Base-by-base conservation (phyloP, 2,113 vertebrate genomes). In the Mola mola region DNA sequence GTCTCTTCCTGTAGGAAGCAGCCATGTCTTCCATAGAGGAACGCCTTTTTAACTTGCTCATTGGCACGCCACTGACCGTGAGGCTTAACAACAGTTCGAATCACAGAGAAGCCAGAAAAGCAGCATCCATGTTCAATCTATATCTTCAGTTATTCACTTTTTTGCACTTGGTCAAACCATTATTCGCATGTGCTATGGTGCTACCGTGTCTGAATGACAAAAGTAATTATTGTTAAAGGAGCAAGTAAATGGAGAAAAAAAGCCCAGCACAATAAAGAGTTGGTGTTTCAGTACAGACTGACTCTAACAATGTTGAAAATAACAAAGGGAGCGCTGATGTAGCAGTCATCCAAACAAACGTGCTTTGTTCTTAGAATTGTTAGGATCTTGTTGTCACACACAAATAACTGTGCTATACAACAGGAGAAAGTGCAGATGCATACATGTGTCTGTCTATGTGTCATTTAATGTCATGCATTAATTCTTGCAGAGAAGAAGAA, bases 241-340 rank as follows among this genome's bases (percentile, higher is more conserved):
- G 74, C 57, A 81, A 79, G 81, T 78, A 80, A 83, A 86, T 82
- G 76, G 79, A 82, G 66, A 85, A 77, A 79, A 75, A 70, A 74
- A 66, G 16, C 16, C 4, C 47, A 75, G 62, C 63, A 81, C 70
- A 83, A 83, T 82, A 82, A 81, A 81, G 55, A 66, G 60, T 40
- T 81, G 84, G 69, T 76, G 83, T 79, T 81, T 87, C 72, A 78
- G 82, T 74, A 78, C 73, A 37, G 62, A 88, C 72, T 81, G 80
- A 87, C 61, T 86, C 70, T 62, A 71, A 86, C 87, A 83, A 83
- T 86, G 82, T 71, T 65, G 74, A 58, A 53, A 56, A 53, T 72
- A 80, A 90, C 87, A 91, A 86, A 87, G 72, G 70, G 48, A 69
- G 67, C 53, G 79, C 86, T 89, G 90, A 88, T 88, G 83, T 78